Evolutionary conservation across 2,888 invertebrate species (phyloP).

Genomic region (Tinea trinotella): DNA sequence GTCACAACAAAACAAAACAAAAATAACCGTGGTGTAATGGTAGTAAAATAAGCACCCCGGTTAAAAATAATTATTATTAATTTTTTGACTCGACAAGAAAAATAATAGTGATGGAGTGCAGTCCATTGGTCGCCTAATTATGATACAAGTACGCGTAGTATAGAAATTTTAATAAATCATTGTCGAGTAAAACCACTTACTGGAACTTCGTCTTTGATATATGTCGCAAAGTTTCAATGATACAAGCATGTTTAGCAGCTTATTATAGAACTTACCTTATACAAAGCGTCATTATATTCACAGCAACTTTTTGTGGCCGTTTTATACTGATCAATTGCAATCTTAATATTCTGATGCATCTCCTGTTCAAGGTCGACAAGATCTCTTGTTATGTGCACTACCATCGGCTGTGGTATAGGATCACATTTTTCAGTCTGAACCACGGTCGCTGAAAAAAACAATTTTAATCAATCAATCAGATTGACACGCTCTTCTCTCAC

Average conservation of each 20-base stretch:
- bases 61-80: too few species aligned
- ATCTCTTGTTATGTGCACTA: slow-evolving; percentile 49
- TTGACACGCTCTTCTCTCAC: too few species aligned
- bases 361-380: slow-evolving; percentile 58
- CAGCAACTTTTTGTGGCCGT: slow-evolving; percentile 73
- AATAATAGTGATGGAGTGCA: too few species aligned
- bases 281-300: slow-evolving; percentile 64
- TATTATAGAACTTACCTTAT: slow-evolving; percentile 33
- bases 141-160: not conserved
- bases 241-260: too few species aligned
- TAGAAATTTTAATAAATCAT: not conserved
- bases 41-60: too few species aligned
- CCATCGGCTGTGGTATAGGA: slow-evolving; percentile 27
- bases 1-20: too few species aligned
- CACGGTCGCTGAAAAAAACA: slow-evolving; percentile 39
- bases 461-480: too few species aligned
- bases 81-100: too few species aligned
- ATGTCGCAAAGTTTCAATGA: too few species aligned
- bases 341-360: slow-evolving; percentile 62
- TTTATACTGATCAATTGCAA: slow-evolving; percentile 78
- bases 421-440: slow-evolving; percentile 53
- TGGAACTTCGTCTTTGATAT: too few species aligned
- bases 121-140: too few species aligned
- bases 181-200: not conserved
- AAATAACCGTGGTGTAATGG: too few species aligned